These are phyloP conservation scores for Xylota segnis DNA, from an alignment of 2,888 invertebrate species.

Conservation along the genomic window DNA sequence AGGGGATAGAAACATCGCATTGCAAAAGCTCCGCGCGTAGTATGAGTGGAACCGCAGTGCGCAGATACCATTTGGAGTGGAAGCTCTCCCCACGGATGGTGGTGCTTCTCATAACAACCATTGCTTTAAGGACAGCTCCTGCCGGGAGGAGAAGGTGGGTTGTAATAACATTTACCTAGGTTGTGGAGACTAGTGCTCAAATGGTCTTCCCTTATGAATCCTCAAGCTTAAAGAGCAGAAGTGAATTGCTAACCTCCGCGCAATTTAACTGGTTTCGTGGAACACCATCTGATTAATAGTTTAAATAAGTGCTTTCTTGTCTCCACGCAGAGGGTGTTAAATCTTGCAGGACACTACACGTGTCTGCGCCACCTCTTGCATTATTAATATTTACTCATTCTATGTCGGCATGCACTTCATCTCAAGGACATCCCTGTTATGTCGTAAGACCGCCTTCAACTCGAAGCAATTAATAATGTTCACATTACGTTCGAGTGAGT, in stretches of 20 bases:
- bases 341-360: neutral
- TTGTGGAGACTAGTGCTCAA: slow-evolving; percentile 13
- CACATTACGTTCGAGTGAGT: no score
- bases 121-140: neutral
- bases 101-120: neutral
- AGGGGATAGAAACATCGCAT: slow-evolving; percentile 39
- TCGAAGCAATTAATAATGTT: no score
- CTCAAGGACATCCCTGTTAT: neutral
- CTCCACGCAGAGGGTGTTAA: neutral
- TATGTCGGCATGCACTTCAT: neutral
- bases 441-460: no score
- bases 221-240: slow-evolving; percentile 10
- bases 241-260: neutral
- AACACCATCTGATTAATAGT: neutral
- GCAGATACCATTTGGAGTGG: slow-evolving; percentile 49
- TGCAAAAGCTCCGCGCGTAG: slow-evolving; percentile 18
- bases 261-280: neutral
- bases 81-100: slow-evolving; percentile 33
- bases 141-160: neutral
- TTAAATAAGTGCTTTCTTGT: neutral
- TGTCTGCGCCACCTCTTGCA: neutral
- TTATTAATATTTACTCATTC: slow-evolving; percentile 1
- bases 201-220: slow-evolving; percentile 24
- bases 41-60: slow-evolving; percentile 53
- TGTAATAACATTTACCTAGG: slow-evolving; percentile 24